Conservation (phyloP, 2,888 invertebrate species). For the Craniophora ligustri region DNA sequence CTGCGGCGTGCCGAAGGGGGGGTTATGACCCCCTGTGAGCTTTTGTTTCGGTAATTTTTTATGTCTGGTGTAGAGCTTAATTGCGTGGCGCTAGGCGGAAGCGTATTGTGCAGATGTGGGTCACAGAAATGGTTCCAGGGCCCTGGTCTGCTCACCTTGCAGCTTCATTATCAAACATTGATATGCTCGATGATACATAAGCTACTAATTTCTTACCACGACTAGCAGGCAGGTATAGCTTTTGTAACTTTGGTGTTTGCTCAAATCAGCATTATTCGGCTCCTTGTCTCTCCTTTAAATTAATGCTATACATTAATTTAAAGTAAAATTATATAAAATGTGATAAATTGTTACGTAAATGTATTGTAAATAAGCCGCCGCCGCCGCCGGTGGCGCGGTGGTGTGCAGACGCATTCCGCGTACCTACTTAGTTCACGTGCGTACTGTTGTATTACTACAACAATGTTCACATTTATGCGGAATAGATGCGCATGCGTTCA, state of each 20-base stretch:
- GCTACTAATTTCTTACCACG: no score
- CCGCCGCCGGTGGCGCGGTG: no score
- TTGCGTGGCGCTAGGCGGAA: slow-evolving; percentile 84
- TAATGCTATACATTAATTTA: no score
- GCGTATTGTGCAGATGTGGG: slow-evolving; percentile 84
- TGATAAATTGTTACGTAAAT: neutral
- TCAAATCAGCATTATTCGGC: no score
- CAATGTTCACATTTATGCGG: slow-evolving; percentile 45
- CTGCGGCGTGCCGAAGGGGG: slow-evolving; percentile 69
- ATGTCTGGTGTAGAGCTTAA: slow-evolving; percentile 86
- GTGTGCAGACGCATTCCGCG: slow-evolving; percentile 21
- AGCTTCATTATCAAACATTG: slow-evolving; percentile 55
- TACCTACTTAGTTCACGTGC: slow-evolving; percentile 22
- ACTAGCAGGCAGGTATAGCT: no score
- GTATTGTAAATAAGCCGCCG: slow-evolving; percentile 22
- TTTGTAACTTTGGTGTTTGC: no score
- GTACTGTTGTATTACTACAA: slow-evolving; percentile 45
- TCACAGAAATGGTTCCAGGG: slow-evolving; percentile 72
- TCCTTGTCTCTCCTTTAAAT: no score
- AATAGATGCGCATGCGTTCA: slow-evolving; percentile 55
- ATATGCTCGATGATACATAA: slow-evolving; percentile 5
- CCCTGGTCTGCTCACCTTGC: slow-evolving; percentile 78
- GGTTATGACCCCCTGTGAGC: slow-evolving; percentile 68
- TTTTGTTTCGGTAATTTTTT: slow-evolving; percentile 88
- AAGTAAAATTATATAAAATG: no score